These are phyloP conservation scores for Megalonaias nervosa DNA, from an alignment of 1,140 invertebrate species.

Conservation along the genomic window DNA sequence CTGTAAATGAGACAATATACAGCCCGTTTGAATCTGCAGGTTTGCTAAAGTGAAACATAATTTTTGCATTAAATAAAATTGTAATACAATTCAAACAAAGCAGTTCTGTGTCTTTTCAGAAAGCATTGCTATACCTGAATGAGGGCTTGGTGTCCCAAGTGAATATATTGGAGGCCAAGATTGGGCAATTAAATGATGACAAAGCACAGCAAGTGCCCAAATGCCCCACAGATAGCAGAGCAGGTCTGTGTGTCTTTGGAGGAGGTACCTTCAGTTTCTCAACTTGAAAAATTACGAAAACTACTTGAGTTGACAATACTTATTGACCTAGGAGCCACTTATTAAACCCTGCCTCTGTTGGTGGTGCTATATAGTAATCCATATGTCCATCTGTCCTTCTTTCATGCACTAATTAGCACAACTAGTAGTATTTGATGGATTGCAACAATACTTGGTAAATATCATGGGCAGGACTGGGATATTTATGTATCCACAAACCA, in stretches of 20 bases:
- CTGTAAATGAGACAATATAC: too few relatives aligned
- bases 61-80: background rate
- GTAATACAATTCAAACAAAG: background rate
- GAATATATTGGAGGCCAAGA: slow-evolving; percentile 51
- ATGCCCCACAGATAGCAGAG: background rate
- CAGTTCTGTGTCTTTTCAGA: slow-evolving; percentile 30
- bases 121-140: slow-evolving; percentile 34
- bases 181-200: slow-evolving; percentile 46
- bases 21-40: background rate
- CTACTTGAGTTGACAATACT: background rate
- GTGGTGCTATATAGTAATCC: background rate
- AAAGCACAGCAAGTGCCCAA: slow-evolving; percentile 22
- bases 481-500: too few relatives aligned
- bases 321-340: background rate
- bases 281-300: background rate
- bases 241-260: background rate
- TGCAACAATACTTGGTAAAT: too few relatives aligned
- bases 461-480: too few relatives aligned
- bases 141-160: slow-evolving; percentile 42
- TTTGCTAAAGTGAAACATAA: background rate
- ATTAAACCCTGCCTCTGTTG: too few relatives aligned
- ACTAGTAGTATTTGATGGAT: too few relatives aligned
- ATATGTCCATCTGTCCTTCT: background rate
- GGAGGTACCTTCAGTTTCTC: background rate
- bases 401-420: background rate